Conservation (phyloP, 2,113 vertebrate genomes). For the Acanthisitta chloris region DNA sequence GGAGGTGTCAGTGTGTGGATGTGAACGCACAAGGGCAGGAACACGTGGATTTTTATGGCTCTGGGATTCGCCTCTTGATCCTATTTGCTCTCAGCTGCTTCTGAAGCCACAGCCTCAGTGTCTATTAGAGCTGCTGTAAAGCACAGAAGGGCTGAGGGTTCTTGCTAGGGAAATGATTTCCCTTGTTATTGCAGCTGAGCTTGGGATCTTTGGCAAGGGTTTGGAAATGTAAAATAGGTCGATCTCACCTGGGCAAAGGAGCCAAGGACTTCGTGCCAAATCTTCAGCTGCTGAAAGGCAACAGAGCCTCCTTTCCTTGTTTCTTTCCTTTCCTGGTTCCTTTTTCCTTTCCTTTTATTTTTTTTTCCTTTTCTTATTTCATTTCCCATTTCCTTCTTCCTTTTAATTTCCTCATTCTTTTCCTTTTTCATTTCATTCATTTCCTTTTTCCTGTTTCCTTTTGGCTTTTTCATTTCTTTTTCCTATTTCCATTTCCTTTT, state of each 20-base stretch:
- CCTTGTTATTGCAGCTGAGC: conserved; percentile 64
- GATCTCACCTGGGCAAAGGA: neutral
- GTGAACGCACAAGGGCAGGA: neutral
- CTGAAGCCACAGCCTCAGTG: conserved; percentile 54
- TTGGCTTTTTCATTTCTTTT: too few relatives aligned
- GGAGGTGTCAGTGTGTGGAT: neutral
- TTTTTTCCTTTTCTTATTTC: too few relatives aligned
- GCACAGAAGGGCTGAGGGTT: neutral
- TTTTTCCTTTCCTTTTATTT: too few relatives aligned
- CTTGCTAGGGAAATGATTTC: neutral
- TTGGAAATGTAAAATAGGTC: neutral
- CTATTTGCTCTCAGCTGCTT: conserved; percentile 18
- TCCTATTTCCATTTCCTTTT: too few relatives aligned
- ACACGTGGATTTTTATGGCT: neutral
- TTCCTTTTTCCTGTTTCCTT: too few relatives aligned
- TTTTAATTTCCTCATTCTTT: too few relatives aligned
- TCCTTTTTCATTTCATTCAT: too few relatives aligned
- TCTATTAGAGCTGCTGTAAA: conserved; percentile 64
- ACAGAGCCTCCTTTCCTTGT: neutral
- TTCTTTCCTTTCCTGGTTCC: too few relatives aligned
- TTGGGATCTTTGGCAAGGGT: neutral
- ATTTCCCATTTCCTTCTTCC: too few relatives aligned
- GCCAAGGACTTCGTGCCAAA: neutral
- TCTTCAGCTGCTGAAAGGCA: neutral
- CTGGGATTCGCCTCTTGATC: neutral